A percentile compares a stretch with the other conserved stretches of the same genome.
Conservation (phyloP, 2,888 invertebrate genomes). For the Agriopis aurantiaria region DNA sequence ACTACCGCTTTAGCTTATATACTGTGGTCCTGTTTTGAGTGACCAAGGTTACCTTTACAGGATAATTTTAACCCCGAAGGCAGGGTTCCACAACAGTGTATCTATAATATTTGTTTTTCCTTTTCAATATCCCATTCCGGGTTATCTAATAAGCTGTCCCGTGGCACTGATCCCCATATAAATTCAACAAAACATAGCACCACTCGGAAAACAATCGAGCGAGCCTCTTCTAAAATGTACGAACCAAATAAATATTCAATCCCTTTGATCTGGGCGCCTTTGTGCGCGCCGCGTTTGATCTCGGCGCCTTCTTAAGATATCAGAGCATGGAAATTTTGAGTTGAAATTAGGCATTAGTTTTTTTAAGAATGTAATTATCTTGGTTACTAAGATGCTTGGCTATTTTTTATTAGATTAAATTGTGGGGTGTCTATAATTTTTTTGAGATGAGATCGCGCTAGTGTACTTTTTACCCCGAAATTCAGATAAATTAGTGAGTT, state of each 20-base stretch:
- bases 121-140: not conserved
- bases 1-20: too few relatives aligned
- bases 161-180: conserved; percentile 18
- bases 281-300: conserved; percentile 42
- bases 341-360: conserved; percentile 38
- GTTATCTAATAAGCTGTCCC: conserved; percentile 20
- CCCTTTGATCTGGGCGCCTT: conserved; percentile 43
- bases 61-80: not conserved
- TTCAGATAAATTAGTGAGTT: too few relatives aligned
- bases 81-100: not conserved
- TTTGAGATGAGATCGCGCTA: not conserved
- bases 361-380: conserved; percentile 22
- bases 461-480: too few relatives aligned
- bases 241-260: conserved; percentile 39
- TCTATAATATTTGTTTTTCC: conserved; percentile 2
- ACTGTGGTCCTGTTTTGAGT: too few relatives aligned
- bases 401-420: not conserved
- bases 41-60: not conserved
- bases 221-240: conserved; percentile 34
- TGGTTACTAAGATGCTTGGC: conserved; percentile 1
- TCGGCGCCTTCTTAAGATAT: conserved; percentile 37
- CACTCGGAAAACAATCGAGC: conserved; percentile 29
- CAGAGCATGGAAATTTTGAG: conserved; percentile 35
- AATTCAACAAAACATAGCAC: conserved; percentile 22
- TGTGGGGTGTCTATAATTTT: not conserved